Percentiles rank a stretch among this genome's conserved stretches.
Evolutionary conservation across 2,113 vertebrate genomes (phyloP).

Genomic region (Solea senegalensis): DNA sequence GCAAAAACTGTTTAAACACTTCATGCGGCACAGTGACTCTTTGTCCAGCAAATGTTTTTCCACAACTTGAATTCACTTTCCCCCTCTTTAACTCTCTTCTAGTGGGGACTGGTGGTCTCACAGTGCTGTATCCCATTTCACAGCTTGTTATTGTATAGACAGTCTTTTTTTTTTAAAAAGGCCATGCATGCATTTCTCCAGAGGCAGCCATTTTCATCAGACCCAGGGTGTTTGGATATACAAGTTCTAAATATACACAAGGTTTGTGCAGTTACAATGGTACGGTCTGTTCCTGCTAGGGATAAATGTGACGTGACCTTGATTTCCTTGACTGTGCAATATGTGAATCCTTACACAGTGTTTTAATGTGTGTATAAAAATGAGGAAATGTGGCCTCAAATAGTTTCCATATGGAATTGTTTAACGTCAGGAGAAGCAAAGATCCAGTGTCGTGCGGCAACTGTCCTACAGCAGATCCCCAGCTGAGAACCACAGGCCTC

Average conservation of each 20-base stretch:
- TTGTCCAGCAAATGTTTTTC: slow-evolving; percentile 58
- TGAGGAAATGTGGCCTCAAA: slow-evolving; percentile 40
- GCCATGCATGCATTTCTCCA: slow-evolving; percentile 51
- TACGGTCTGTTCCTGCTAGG: slow-evolving; percentile 28
- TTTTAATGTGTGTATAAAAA: slow-evolving; percentile 19
- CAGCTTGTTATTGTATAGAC: slow-evolving; percentile 56
- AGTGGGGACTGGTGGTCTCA: slow-evolving; percentile 21
- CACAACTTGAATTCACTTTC: slow-evolving; percentile 51
- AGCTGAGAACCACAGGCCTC: slow-evolving; percentile 45
- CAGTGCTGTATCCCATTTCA: slow-evolving; percentile 49
- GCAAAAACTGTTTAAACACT: slow-evolving; percentile 8
- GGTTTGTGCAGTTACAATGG: slow-evolving; percentile 52
- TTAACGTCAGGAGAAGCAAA: slow-evolving; percentile 41
- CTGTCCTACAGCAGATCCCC: slow-evolving; percentile 43
- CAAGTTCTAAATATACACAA: slow-evolving; percentile 31
- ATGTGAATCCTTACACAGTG: slow-evolving; percentile 22
- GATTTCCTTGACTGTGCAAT: slow-evolving; percentile 37
- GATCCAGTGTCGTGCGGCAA: slow-evolving; percentile 31
- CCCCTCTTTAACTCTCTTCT: slow-evolving; percentile 12
- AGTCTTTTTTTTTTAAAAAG: slow-evolving; percentile 32
- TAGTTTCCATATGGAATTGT: slow-evolving; percentile 54
- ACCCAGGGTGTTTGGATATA: slow-evolving; percentile 38
- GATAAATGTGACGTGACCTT: slow-evolving; percentile 54
- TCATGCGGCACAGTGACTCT: slow-evolving; percentile 38
- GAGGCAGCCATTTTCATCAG: slow-evolving; percentile 56